phyloP scores from a whole-genome alignment of 2,797 vertebrate genomes.

The Sebastes melanostomus region DNA sequence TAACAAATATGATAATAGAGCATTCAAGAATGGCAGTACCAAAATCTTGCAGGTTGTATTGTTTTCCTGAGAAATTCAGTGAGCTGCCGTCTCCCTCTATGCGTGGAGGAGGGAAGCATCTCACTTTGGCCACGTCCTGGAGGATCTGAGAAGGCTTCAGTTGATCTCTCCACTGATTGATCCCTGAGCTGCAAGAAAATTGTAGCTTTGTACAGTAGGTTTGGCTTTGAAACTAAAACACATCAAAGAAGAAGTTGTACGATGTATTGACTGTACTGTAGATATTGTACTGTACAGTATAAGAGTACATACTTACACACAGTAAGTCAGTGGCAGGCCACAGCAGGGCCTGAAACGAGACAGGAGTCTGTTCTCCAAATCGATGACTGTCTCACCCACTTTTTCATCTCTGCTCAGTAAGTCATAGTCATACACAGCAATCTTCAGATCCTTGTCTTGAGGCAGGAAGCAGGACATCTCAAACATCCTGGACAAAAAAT shows the following conservation, averaged over 20 bases:
- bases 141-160: constrained; percentile 91
- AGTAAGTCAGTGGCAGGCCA: constrained; percentile 94
- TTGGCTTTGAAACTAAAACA: neutral
- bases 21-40: constrained; percentile 77
- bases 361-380: constrained; percentile 96
- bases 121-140: constrained; percentile 88
- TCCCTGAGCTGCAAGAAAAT: constrained; percentile 86
- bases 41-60: constrained; percentile 89
- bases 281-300: neutral
- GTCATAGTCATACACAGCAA: constrained; percentile 95
- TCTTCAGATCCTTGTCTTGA: constrained; percentile 98
- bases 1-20: neutral
- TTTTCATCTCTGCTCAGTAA: constrained; percentile 94
- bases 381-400: constrained; percentile 96
- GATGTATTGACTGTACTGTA: neutral
- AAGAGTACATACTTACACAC: constrained; percentile 84
- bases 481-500: constrained; percentile 87
- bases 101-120: constrained; percentile 79
- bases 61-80: constrained; percentile 85
- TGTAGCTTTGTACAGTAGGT: neutral
- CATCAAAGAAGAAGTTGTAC: neutral
- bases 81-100: constrained; percentile 86
- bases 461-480: constrained; percentile 96
- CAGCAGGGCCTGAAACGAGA: constrained; percentile 92
- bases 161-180: constrained; percentile 96